Evolutionary conservation across 2,113 vertebrate genomes (phyloP).

Genomic region (Talpa occidentalis): DNA sequence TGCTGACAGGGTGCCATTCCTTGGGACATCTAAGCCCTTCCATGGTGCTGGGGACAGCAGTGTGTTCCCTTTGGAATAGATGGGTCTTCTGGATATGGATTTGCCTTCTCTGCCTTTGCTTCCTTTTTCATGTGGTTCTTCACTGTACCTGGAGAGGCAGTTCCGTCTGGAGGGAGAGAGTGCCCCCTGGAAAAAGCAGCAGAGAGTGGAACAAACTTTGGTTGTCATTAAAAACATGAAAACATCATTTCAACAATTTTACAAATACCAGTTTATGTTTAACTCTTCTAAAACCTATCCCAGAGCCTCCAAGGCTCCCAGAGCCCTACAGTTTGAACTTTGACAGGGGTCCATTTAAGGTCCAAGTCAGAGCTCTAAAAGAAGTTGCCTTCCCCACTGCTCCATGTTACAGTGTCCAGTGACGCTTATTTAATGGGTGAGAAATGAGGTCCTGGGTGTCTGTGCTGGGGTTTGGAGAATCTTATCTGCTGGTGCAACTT

Average conservation of each 20-base stretch:
- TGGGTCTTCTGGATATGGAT: neutral
- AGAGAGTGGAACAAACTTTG: neutral
- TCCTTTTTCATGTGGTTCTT: neutral
- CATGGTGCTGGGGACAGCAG: neutral
- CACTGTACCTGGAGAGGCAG: neutral
- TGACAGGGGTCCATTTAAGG: neutral
- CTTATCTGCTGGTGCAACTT: slow-evolving; percentile 25
- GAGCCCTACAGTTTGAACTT: neutral
- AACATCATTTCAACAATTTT: neutral
- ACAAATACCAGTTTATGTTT: neutral
- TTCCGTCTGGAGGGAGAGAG: neutral
- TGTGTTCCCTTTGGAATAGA: neutral
- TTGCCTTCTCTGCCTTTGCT: neutral
- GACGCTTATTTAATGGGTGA: slow-evolving; percentile 25
- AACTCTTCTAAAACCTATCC: slow-evolving; percentile 21
- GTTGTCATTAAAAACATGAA: slow-evolving; percentile 47
- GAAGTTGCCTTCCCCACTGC: neutral
- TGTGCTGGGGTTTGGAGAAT: slow-evolving; percentile 32
- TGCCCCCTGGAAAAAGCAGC: neutral
- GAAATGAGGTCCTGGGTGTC: slow-evolving; percentile 43
- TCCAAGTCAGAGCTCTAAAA: neutral
- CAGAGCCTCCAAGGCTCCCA: neutral
- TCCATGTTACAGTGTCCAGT: neutral
- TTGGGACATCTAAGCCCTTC: neutral
- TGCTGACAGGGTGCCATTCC: neutral